Evolutionary conservation across 2,797 vertebrate genomes (phyloP).

Genomic region (Nasua narica): DNA sequence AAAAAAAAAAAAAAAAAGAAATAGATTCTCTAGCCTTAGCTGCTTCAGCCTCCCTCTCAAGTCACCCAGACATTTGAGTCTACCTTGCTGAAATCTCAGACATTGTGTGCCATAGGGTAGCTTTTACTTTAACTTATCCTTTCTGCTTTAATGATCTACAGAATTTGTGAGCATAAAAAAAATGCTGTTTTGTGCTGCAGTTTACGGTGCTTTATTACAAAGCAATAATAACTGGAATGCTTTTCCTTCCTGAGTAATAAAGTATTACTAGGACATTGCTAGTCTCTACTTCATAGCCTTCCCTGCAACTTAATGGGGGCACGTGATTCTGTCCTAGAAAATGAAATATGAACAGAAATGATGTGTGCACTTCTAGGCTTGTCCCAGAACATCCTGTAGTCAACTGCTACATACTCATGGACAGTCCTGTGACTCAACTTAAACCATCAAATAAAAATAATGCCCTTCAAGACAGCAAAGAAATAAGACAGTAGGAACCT

Average conservation of each 20-base stretch:
- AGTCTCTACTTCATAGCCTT: neutral
- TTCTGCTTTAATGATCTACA: neutral
- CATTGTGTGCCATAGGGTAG: neutral
- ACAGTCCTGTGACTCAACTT: neutral
- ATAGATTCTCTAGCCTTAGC: neutral
- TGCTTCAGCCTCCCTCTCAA: neutral
- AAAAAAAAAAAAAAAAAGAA: too few species aligned
- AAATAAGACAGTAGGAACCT: neutral
- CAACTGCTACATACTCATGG: neutral
- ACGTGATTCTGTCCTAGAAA: neutral
- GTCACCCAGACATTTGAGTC: neutral
- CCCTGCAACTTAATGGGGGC: neutral
- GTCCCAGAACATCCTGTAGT: neutral
- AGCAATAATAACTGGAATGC: neutral
- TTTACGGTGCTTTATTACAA: neutral
- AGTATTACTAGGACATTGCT: neutral
- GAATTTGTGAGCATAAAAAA: neutral
- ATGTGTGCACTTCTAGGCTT: neutral
- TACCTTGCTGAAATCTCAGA: neutral
- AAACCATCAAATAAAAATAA: neutral
- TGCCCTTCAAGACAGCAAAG: neutral
- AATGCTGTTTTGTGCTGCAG: neutral
- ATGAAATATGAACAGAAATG: neutral
- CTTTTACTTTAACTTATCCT: neutral
- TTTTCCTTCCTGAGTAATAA: neutral